phyloP scores from a whole-genome alignment of 2,888 invertebrate species.

The Agriopis leucophaearia region DNA sequence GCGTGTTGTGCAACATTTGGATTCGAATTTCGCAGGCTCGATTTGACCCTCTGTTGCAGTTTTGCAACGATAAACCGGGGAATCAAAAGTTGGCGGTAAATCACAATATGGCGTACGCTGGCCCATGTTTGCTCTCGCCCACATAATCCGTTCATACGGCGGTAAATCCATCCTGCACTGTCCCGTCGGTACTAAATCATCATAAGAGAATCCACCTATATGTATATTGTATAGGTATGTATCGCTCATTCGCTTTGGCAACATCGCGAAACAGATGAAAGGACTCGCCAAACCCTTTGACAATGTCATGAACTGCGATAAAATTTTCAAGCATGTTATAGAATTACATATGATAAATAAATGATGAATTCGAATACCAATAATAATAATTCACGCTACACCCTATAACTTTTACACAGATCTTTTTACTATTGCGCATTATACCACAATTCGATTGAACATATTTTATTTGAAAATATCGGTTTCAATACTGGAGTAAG shows the following conservation, averaged over 20 bases:
- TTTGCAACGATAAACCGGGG: slow-evolving; percentile 79
- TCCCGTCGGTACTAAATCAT: slow-evolving; percentile 83
- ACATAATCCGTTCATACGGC: slow-evolving; percentile 86
- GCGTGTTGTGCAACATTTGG: slow-evolving; percentile 50
- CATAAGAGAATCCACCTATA: slow-evolving; percentile 83
- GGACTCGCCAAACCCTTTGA: not conserved
- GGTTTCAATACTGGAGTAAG: slow-evolving; percentile 52
- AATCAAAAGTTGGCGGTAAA: slow-evolving; percentile 83
- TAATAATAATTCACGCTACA: not conserved
- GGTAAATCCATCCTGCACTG: slow-evolving; percentile 84
- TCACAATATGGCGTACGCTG: slow-evolving; percentile 84
- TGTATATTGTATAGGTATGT: slow-evolving; percentile 55
- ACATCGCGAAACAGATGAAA: slow-evolving; percentile 47
- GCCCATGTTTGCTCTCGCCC: slow-evolving; percentile 86
- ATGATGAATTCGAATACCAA: not conserved
- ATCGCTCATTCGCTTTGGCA: slow-evolving; percentile 66
- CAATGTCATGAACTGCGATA: too few species aligned
- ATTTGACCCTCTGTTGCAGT: slow-evolving; percentile 59
- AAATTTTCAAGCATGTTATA: not conserved
- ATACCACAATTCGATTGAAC: slow-evolving; percentile 44
- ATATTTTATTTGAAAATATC: slow-evolving; percentile 52
- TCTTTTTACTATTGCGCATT: slow-evolving; percentile 9
- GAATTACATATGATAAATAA: not conserved
- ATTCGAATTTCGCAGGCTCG: slow-evolving; percentile 7
- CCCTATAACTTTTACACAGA: not conserved